Conservation (phyloP, 2,113 vertebrate genomes). For the Crocuta crocuta region DNA sequence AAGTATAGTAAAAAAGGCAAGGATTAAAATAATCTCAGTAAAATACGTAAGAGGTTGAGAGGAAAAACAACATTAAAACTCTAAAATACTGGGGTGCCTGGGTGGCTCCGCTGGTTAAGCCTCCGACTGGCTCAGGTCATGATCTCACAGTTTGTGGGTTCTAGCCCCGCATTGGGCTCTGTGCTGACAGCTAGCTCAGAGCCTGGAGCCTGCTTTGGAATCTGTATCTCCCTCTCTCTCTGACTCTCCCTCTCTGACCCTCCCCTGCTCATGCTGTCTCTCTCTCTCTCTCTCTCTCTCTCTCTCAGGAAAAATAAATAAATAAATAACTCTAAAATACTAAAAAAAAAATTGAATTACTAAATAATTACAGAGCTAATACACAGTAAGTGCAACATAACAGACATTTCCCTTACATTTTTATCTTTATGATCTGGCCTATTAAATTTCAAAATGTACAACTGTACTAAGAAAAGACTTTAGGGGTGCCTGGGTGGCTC, state of each 20-base stretch:
- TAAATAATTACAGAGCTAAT: not conserved
- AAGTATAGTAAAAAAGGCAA: slow-evolving; percentile 45
- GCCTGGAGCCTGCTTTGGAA: too few species aligned
- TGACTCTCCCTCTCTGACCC: too few species aligned
- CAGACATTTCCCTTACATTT: not conserved
- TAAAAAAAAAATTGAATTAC: not conserved
- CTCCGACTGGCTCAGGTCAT: too few species aligned
- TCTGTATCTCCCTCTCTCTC: too few species aligned
- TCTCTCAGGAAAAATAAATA: too few species aligned
- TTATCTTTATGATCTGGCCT: slow-evolving; percentile 30
- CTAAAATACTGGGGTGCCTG: not conserved
- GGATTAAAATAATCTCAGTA: slow-evolving; percentile 43
- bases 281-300: too few species aligned
- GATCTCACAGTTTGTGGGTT: too few species aligned
- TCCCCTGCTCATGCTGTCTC: too few species aligned
- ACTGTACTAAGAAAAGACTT: not conserved
- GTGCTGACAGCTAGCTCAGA: too few species aligned
- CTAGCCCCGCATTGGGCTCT: too few species aligned
- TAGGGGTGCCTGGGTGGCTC: too few species aligned
- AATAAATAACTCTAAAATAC: not conserved
- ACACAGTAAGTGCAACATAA: not conserved
- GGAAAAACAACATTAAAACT: not conserved
- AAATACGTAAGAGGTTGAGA: not conserved
- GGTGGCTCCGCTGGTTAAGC: too few species aligned
- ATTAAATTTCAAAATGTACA: slow-evolving; percentile 43